phyloP scores from a whole-genome alignment of 37 sponge, comb jelly and placozoan genomes.

The Amphimedon queenslandica region DNA sequence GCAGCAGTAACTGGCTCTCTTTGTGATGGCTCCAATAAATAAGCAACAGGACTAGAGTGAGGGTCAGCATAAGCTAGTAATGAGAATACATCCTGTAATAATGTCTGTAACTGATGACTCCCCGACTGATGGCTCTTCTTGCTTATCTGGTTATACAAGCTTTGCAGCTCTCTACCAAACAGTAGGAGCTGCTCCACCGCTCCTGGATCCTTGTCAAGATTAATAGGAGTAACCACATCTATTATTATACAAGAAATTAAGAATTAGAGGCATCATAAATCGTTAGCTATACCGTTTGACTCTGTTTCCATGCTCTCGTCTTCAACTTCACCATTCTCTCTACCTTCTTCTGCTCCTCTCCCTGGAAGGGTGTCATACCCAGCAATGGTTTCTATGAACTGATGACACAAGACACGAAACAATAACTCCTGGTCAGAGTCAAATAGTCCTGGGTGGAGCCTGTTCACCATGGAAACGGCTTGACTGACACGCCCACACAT shows the following conservation, averaged over 20 bases:
- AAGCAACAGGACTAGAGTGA: constrained; percentile 73
- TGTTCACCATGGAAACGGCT: constrained; percentile 56
- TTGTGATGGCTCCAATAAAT: constrained; percentile 75
- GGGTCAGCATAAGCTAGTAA: constrained; percentile 93
- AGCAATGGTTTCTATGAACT: constrained; percentile 92
- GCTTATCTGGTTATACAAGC: constrained; percentile 20
- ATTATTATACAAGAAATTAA: too few species aligned
- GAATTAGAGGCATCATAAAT: too few species aligned
- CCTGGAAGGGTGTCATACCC: constrained; percentile 57
- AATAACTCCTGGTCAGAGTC: constrained; percentile 65
- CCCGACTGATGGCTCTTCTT: background rate
- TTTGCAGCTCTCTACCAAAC: constrained; percentile 78
- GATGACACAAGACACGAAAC: constrained; percentile 83
- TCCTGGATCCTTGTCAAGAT: constrained; percentile 35
- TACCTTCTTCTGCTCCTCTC: background rate
- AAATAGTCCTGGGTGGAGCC: constrained; percentile 72
- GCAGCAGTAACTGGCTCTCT: constrained; percentile 81
- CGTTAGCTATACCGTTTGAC: background rate
- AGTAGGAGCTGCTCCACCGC: constrained; percentile 55
- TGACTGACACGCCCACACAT: constrained; percentile 73
- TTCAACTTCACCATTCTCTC: background rate
- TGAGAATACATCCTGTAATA: constrained; percentile 88
- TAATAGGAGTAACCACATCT: too few species aligned
- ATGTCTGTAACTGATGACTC: constrained; percentile 28
- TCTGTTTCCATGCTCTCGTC: background rate